A percentile compares a stretch with the other conserved stretches of the same genome.
phyloP scores from a whole-genome alignment of 1,140 invertebrate genomes.

The Drosophila tani region DNA sequence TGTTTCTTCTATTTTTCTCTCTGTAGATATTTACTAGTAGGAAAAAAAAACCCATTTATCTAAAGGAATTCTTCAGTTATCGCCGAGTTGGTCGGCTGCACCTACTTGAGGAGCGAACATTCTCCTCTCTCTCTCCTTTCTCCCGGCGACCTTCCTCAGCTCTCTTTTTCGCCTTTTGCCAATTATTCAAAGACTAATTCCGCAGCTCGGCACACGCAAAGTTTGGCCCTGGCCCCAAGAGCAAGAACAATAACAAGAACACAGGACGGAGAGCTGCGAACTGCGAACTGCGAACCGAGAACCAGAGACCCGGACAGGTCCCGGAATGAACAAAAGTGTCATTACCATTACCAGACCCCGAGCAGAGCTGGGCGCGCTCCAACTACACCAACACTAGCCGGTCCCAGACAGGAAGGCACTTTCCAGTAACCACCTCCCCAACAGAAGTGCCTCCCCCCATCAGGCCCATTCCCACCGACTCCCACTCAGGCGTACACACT shows the following conservation, averaged over 20 bases:
- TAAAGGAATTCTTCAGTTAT: slow-evolving; percentile 38
- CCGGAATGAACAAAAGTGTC: slow-evolving; percentile 72
- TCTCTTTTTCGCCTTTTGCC: slow-evolving; percentile 55
- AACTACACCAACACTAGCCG: slow-evolving; percentile 42
- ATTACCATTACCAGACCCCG: slow-evolving; percentile 70
- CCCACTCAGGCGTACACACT: slow-evolving; percentile 24
- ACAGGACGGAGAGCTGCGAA: not conserved
- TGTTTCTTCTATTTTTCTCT: not conserved
- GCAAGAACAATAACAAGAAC: slow-evolving; percentile 31
- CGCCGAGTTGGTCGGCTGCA: slow-evolving; percentile 13
- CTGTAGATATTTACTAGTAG: not conserved
- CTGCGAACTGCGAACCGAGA: slow-evolving; percentile 16
- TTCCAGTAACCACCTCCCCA: slow-evolving; percentile 45
- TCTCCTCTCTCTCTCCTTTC: not conserved
- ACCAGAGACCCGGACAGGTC: slow-evolving; percentile 39
- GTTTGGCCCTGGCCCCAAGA: slow-evolving; percentile 65
- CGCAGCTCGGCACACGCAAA: slow-evolving; percentile 69
- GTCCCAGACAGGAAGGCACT: slow-evolving; percentile 61
- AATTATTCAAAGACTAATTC: slow-evolving; percentile 81
- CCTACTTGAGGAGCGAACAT: slow-evolving; percentile 27
- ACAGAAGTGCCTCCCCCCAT: slow-evolving; percentile 5
- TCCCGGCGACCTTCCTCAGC: slow-evolving; percentile 2
- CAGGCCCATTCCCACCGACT: slow-evolving; percentile 5
- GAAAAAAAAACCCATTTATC: slow-evolving; percentile 38
- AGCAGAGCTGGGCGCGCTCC: slow-evolving; percentile 26